Base-by-base conservation (phyloP, 2,113 vertebrate genomes). In the Porphyrio hochstetteri region DNA sequence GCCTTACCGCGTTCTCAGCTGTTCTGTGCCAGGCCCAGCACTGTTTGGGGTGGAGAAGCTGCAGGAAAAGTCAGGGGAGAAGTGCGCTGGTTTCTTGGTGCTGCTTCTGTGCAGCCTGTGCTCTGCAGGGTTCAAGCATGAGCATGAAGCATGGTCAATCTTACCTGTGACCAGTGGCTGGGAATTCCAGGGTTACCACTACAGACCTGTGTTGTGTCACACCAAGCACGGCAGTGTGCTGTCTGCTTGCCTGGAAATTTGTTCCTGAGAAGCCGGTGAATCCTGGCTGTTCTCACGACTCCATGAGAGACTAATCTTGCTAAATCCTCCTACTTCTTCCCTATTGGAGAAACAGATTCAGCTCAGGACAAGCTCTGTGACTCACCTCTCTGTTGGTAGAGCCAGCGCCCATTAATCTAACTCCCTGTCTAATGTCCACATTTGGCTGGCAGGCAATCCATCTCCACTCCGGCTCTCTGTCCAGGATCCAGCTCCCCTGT, bases 351-450 rank as follows among this genome's bases (percentile, higher is more conserved):
- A 96, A 86, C 64, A 75, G 80, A 92, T 91, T 93, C 96, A 97
- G 92, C 93, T 55, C 77, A 88, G 95, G 92, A 96, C 95, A 93
- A 92, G 88, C 92, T 94, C 82, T 87, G 95, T 96, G 96, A 96
- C 95, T 96, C 92, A 95, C 95, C 93, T 96, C 95, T 94, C 72
- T 87, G 90, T 40, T 95, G 93, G 95, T 96, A 95, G 69, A 96
- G 94, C 92, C 88, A 94, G 92, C 61, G 93, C 96, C 95, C 93
- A 96, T 96, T 96, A 97, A 96, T 96, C 93, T 95, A 95, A 82
- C 57, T 94, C 93, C 77, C 95, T 92, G 86, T 93, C 93, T 93
- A 53, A 93, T 42, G 93, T 93, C 96, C 80, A 84, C 76, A 67
- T 95, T 90, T 88, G 83, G 83, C 90, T 95, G 93, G 92, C 95